Evolutionary conservation across 2,113 vertebrate species (phyloP).

Genomic region (Ifrita kowaldi): DNA sequence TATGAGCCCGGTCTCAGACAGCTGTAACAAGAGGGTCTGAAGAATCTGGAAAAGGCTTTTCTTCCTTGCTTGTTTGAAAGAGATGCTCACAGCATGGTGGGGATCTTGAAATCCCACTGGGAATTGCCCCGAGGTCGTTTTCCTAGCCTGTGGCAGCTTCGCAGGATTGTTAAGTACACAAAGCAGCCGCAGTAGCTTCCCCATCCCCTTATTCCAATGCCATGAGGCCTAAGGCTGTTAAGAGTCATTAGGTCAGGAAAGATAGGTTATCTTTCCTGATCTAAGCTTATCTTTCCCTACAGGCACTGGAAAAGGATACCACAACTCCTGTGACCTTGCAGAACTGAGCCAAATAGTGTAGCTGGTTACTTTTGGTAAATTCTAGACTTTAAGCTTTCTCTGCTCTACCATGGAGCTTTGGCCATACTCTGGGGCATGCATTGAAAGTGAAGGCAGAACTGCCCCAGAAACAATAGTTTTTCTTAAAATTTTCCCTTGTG

Average conservation of each 20-base stretch:
- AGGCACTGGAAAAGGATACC: neutral
- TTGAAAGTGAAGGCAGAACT: neutral
- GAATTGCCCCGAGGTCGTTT: neutral
- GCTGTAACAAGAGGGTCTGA: conserved; percentile 47
- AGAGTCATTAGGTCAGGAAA: neutral
- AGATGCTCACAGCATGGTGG: conserved; percentile 17
- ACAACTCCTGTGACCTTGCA: neutral
- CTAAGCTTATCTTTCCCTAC: neutral
- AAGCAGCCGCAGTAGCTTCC: neutral
- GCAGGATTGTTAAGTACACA: neutral
- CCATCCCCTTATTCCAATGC: neutral
- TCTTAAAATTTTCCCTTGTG: neutral
- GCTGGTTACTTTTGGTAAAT: neutral
- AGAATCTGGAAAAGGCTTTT: conserved; percentile 51
- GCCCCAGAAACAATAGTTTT: neutral
- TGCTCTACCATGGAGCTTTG: neutral
- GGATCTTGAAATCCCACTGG: conserved; percentile 31
- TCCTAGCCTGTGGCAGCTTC: neutral
- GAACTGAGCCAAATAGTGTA: neutral
- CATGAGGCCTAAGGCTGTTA: neutral
- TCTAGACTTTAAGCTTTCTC: neutral
- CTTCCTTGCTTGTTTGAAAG: conserved; percentile 32
- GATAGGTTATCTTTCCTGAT: neutral
- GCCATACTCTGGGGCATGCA: neutral
- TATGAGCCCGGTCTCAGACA: conserved; percentile 24